These are phyloP conservation scores for Sesamia nonagrioides DNA, from an alignment of 1,140 invertebrate genomes.

Conservation along the genomic window DNA sequence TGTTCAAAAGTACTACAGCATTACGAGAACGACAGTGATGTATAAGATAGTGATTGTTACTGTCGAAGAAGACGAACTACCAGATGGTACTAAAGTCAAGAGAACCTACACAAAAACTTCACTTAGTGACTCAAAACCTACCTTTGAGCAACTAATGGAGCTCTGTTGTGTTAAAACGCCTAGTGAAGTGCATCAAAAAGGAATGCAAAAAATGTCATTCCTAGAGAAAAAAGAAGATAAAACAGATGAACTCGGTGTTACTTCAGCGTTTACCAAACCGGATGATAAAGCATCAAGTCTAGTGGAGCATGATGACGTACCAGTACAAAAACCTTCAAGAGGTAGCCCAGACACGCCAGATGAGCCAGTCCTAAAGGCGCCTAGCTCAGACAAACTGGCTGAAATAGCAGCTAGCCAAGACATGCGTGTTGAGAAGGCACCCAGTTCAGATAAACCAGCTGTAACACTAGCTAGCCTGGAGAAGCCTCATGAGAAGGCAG, in stretches of 20 bases:
- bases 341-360: not conserved
- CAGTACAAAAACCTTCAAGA: too few species aligned
- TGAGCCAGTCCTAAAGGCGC: not conserved
- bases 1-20: constrained; percentile 30
- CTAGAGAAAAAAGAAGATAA: not conserved
- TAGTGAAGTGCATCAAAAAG: not conserved
- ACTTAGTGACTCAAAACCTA: constrained; percentile 4
- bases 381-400: not conserved
- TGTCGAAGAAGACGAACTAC: constrained; percentile 30
- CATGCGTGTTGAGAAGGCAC: not conserved
- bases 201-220: too few species aligned
- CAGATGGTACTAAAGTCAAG: constrained; percentile 17
- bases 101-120: constrained; percentile 19
- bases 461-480: not conserved
- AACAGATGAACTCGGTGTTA: not conserved
- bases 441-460: not conserved
- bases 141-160: constrained; percentile 2
- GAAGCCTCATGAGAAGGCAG: constrained; percentile 28
- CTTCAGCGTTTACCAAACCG: not conserved
- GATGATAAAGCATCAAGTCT: not conserved
- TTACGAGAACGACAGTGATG: constrained; percentile 4
- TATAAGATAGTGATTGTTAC: constrained; percentile 30
- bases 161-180: not conserved
- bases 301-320: not conserved
- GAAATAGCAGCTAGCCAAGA: not conserved